Conservation (phyloP, 2,888 invertebrate genomes). For the Orchesellides sinensis region DNA sequence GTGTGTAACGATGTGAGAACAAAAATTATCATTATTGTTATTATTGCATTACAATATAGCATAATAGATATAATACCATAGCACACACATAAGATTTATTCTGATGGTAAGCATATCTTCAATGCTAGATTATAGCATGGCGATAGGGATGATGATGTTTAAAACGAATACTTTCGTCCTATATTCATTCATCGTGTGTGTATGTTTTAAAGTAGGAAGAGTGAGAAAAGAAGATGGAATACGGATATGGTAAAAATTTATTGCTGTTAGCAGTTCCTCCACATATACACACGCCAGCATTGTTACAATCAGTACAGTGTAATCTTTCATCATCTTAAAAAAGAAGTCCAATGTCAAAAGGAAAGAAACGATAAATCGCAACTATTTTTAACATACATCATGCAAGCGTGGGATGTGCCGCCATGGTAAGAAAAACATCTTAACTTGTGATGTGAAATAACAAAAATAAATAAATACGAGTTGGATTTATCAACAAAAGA, state of each 20-base stretch:
- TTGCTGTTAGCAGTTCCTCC: neutral
- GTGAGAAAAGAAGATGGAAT: neutral
- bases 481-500: neutral
- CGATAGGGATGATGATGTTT: slow-evolving; percentile 21
- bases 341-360: slow-evolving; percentile 50
- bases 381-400: neutral
- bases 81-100: no score
- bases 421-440: no score
- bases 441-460: no score
- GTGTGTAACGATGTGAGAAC: slow-evolving; percentile 58
- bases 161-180: slow-evolving; percentile 36
- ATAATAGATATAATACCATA: neutral
- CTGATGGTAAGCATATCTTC: neutral
- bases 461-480: neutral
- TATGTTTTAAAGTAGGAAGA: no score
- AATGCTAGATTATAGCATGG: slow-evolving; percentile 1
- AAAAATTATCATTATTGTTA: slow-evolving; percentile 49
- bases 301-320: slow-evolving; percentile 1
- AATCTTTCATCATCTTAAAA: slow-evolving; percentile 30
- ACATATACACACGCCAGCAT: no score
- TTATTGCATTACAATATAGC: slow-evolving; percentile 35
- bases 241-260: slow-evolving; percentile 17
- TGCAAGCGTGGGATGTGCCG: no score
- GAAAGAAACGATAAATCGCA: neutral
- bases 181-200: neutral